phyloP scores from a whole-genome alignment of 2,888 invertebrate species.

The Dichetophora obliterata region DNA sequence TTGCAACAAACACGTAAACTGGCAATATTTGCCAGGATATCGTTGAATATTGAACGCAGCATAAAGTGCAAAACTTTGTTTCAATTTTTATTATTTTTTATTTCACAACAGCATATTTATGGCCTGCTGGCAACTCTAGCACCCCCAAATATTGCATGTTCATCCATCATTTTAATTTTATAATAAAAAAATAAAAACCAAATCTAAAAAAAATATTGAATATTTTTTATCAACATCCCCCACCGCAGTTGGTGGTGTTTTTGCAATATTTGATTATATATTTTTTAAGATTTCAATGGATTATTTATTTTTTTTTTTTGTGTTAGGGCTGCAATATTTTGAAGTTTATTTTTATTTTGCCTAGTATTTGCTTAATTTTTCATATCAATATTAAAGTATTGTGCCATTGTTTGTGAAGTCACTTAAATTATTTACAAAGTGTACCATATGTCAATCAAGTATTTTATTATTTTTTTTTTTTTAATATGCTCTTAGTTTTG shows the following conservation, averaged over 20 bases:
- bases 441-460: constrained; percentile 10
- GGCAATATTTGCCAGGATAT: constrained; percentile 20
- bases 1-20: constrained; percentile 23
- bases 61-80: constrained; percentile 20
- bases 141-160: constrained; percentile 26
- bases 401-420: too few relatives aligned
- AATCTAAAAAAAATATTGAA: neutral
- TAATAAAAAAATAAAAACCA: neutral
- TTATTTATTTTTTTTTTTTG: too few relatives aligned
- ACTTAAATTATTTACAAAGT: constrained; percentile 1
- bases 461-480: neutral
- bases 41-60: neutral
- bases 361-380: neutral
- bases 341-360: neutral
- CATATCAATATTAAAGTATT: too few relatives aligned
- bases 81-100: neutral
- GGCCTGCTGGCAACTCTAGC: neutral
- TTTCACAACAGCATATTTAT: neutral
- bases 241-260: too few relatives aligned
- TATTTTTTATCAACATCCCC: too few relatives aligned
- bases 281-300: too few relatives aligned
- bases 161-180: constrained; percentile 17
- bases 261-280: too few relatives aligned
- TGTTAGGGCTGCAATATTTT: too few relatives aligned
- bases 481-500: neutral